Conservation (phyloP, 2,113 vertebrate genomes). For the Alligator sinensis region DNA sequence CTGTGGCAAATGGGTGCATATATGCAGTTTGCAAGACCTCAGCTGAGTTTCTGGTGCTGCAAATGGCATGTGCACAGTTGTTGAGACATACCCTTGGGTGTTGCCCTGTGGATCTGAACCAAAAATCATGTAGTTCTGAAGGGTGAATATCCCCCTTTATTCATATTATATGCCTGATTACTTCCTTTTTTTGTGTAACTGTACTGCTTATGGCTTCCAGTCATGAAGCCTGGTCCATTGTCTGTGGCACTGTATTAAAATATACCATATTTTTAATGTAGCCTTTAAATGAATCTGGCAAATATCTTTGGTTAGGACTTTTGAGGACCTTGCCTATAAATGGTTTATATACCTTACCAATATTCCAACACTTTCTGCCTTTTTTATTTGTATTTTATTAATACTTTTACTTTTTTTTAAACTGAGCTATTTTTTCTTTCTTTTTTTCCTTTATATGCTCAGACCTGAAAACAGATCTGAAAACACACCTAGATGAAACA, state of each 20-base stretch:
- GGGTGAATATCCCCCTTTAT: neutral
- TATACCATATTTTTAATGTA: neutral
- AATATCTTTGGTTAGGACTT: neutral
- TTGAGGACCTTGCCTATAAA: neutral
- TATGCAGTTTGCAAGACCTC: too few species aligned
- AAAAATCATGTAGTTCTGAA: neutral
- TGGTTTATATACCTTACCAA: neutral
- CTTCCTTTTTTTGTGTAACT: too few species aligned
- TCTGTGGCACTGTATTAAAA: too few species aligned
- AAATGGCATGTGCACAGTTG: too few species aligned
- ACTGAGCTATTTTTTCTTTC: slow-evolving; percentile 20
- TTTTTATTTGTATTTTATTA: slow-evolving; percentile 37
- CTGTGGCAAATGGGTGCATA: too few species aligned
- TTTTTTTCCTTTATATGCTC: neutral
- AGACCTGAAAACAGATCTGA: neutral
- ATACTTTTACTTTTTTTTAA: slow-evolving; percentile 49
- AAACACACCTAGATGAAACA: slow-evolving; percentile 3
- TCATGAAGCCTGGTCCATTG: too few species aligned
- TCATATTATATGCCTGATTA: slow-evolving; percentile 18
- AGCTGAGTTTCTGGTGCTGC: too few species aligned
- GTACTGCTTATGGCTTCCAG: too few species aligned
- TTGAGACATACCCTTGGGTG: too few species aligned
- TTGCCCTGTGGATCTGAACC: too few species aligned
- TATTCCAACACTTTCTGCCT: slow-evolving; percentile 17
- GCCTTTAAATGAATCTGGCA: neutral